Conservation (phyloP, 2,113 vertebrate species). For the Tychaedon coryphoeus region DNA sequence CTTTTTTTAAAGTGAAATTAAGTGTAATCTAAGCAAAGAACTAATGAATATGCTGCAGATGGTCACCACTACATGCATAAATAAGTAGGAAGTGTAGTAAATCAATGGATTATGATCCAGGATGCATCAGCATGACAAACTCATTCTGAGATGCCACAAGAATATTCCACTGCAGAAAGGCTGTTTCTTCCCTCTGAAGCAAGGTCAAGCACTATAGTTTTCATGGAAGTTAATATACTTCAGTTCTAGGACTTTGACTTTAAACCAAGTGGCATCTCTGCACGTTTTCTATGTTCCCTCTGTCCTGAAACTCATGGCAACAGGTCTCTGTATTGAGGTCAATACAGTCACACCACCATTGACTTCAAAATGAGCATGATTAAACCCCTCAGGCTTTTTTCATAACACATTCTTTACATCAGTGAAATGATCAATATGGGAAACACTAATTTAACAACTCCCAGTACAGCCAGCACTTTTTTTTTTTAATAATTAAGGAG, state of each 20-base stretch:
- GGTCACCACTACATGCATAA: neutral
- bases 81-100: neutral
- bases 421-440: neutral
- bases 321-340: neutral
- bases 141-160: neutral
- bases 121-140: neutral
- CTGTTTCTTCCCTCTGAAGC: neutral
- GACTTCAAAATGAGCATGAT: neutral
- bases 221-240: neutral
- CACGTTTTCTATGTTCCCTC: fast-evolving
- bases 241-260: neutral
- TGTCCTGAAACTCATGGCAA: neutral
- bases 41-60: neutral
- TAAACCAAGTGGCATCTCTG: neutral
- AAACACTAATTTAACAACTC: neutral
- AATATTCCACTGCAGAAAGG: neutral
- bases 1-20: neutral
- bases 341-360: neutral
- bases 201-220: neutral
- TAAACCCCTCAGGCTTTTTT: neutral
- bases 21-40: neutral
- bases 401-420: neutral
- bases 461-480: neutral
- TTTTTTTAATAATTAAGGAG: neutral
- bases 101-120: neutral